Evolutionary conservation across 2,797 vertebrate species (phyloP), one percentile per base, ranked within the genome.

Genomic region (Leucoraja ocellata): DNA sequence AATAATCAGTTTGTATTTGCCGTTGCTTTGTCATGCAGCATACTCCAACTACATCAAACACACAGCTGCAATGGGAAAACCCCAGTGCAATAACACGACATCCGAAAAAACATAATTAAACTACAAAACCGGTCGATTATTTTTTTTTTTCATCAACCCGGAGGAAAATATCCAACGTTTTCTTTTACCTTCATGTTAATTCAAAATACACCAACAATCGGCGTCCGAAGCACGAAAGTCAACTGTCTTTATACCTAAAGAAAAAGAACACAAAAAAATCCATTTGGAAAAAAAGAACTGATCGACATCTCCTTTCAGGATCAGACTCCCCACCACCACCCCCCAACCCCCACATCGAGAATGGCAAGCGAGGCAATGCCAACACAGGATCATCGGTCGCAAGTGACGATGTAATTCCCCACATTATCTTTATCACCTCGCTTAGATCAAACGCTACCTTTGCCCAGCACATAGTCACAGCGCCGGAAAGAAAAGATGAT

Each of bases 141-240:
- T 32, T 46, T 91, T 58, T 58, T 88, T 58, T 88, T 28, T 10
- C 8, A 65, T 32, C 32, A 68, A 88, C 6, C 18, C 63, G 65
- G 14, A 73, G 68, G 46, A 73, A 73, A 91, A 54, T 16, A 11
- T 54, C 39, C 63, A 92, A 7, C 18, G 25, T 65, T 88, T 63
- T 21, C 10, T n/a, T 74, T 91, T 92, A 92, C 90, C 90, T 92
- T 92, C 90, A 92, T 92, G 90, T 76, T 74, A 71, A 92, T 74
- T 76, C 25, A 39, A 92, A 92, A 92, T 74, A 68, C 25, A 39
- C 39, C 90, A 73, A 91, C 46, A 91, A 74, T 74, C 71, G 36
- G 36, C 90, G 71, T 28, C 39, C 71, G 90, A 92, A 92, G 23
- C 65, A 39, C 39, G 39, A 28, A 92, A 74, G 68, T 92, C 90